These are phyloP conservation scores for Sinocyclocheilus maitianheensis DNA, from an alignment of 2,113 vertebrate genomes.

Conservation along the genomic window DNA sequence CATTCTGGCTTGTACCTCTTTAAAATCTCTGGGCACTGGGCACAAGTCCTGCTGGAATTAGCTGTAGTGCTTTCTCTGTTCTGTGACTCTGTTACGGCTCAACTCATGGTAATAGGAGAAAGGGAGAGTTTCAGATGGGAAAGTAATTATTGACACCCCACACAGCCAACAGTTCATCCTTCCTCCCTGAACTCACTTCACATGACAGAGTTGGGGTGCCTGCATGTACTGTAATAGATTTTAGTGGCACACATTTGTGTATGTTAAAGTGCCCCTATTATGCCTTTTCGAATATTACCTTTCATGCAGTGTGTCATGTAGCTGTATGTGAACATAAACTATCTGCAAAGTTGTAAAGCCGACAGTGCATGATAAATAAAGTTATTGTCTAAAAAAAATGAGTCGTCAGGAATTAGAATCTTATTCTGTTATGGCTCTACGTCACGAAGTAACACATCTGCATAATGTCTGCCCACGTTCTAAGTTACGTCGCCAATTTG, in stretches of 20 bases:
- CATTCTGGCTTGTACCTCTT: not conserved
- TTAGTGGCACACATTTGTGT: not conserved
- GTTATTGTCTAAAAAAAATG: too few relatives aligned
- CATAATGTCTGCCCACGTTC: too few relatives aligned
- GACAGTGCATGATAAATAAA: too few relatives aligned
- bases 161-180: conserved; percentile 50
- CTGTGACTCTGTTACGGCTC: conserved; percentile 38
- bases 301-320: too few relatives aligned
- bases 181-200: conserved; percentile 40
- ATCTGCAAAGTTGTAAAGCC: too few relatives aligned
- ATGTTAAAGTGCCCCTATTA: not conserved
- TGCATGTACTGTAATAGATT: not conserved
- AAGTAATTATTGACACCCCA: conserved; percentile 62
- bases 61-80: conserved; percentile 37
- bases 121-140: conserved; percentile 59
- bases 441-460: too few relatives aligned
- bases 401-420: too few relatives aligned
- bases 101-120: conserved; percentile 52
- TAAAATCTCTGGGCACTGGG: conserved; percentile 8
- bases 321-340: too few relatives aligned
- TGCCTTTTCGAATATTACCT: too few relatives aligned
- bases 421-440: too few relatives aligned
- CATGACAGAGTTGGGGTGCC: conserved; percentile 19
- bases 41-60: conserved; percentile 18
- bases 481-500: too few relatives aligned